Base-by-base conservation (phyloP, 2,888 invertebrate species). In the Mallateleia sp. region DNA sequence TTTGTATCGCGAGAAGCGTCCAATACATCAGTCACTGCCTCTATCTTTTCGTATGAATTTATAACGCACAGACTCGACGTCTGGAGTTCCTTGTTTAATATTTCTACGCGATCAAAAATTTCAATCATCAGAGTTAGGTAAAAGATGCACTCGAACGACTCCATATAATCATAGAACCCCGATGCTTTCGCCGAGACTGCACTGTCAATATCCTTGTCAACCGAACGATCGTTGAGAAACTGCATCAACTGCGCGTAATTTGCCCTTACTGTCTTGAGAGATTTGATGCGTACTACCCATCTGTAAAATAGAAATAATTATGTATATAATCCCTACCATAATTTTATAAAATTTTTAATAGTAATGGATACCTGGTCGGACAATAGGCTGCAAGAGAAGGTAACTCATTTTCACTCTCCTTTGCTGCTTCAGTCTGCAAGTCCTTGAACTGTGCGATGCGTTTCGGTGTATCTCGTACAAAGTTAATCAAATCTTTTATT, bases 241-340 rank as follows among this genome's bases (percentile, higher is more conserved):
- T 14, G n/a, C 50, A 38, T 38, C 11, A 38, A 14, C 14, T 11
- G 24, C 54, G 6, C 24, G 14, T 54, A 54, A 24, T 54, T 58
- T 32, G 58, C 54, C 54, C 18, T 18, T 15, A 74, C 47, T 18
- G 60, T 74, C 25, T 47, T 74, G 1, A 74, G 47, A 2, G 50
- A 74, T 74, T 74, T 83, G 9, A 83, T 91, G 85, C 71, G 85
- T 88, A 82, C 88, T 85, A 81, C 88, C 88, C 60, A 60, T 60
- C 60, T 58, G 58, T 58, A 58, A 58, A 58, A 58, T 34, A 89
- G 88, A 45, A 4, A 45, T 45, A 45, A 45, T 45, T 45, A 66
- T 66, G 22, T 28, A 25, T 47, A 45, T 25, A n/a, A 42, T 45
- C 66, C 66, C 42, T 15, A 66, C 34, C 62, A 62, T 22, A 62